Percentiles rank a stretch among this genome's conserved stretches.
These are phyloP conservation scores for Mechanitis messenoides DNA, from an alignment of 2,888 invertebrate species.

Conservation along the genomic window DNA sequence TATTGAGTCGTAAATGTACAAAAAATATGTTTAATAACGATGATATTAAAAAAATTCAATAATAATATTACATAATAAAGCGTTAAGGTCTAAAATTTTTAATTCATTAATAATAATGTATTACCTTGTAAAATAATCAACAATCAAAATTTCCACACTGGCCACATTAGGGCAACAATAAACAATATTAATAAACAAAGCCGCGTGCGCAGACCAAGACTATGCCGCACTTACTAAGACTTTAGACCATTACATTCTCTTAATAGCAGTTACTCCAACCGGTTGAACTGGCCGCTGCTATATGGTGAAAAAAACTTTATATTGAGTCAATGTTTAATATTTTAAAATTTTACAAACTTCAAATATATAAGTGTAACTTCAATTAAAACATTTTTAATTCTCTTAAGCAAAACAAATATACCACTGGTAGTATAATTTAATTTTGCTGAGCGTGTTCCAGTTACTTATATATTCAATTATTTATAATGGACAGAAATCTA, in stretches of 20 bases:
- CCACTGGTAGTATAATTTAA: too few relatives aligned
- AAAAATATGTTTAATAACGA: too few relatives aligned
- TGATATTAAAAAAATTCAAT: too few relatives aligned
- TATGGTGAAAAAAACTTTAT: slow-evolving; percentile 11
- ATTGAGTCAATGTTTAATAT: neutral
- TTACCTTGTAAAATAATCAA: neutral
- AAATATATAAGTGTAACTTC: neutral
- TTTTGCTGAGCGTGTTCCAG: too few relatives aligned
- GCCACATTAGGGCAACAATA: slow-evolving; percentile 1
- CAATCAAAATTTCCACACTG: neutral
- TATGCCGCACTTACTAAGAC: slow-evolving; percentile 34
- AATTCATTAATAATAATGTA: neutral
- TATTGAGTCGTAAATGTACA: too few relatives aligned
- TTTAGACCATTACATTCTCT: slow-evolving; percentile 33
- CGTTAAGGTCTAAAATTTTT: too few relatives aligned
- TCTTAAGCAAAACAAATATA: too few relatives aligned
- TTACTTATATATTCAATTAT: too few relatives aligned
- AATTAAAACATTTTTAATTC: too few relatives aligned
- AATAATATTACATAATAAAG: too few relatives aligned
- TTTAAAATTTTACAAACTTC: neutral
- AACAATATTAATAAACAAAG: slow-evolving; percentile 10
- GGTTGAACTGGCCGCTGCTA: slow-evolving; percentile 24
- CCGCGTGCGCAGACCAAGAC: slow-evolving; percentile 37
- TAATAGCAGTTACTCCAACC: slow-evolving; percentile 36
- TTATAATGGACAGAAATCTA: too few relatives aligned